These are phyloP conservation scores for Paracyclopina nana DNA, from an alignment of 1,140 invertebrate genomes.

Conservation along the genomic window DNA sequence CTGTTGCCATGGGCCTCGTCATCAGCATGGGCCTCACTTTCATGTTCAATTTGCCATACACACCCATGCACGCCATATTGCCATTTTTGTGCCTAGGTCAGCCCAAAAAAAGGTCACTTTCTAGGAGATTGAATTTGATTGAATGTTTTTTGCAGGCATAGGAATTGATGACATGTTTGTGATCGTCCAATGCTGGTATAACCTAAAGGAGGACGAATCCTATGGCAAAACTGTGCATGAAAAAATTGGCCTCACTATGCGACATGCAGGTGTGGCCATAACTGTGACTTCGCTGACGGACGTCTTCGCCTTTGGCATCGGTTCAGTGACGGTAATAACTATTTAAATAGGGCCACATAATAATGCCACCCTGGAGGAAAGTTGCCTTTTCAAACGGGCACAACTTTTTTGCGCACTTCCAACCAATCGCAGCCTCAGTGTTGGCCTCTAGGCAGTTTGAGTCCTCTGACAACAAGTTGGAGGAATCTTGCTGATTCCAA, in stretches of 20 bases:
- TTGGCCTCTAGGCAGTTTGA: no score
- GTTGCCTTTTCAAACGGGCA: no score
- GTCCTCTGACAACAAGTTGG: no score
- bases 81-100: constrained; percentile 29
- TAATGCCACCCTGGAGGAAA: no score
- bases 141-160: constrained; percentile 21
- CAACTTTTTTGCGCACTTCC: no score
- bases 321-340: constrained; percentile 17
- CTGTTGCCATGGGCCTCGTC: neutral
- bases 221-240: constrained; percentile 15
- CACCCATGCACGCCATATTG: constrained; percentile 1
- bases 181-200: constrained; percentile 21
- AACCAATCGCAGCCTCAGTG: no score
- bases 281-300: constrained; percentile 31
- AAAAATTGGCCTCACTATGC: constrained; percentile 28
- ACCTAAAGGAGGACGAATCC: constrained; percentile 2
- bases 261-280: constrained; percentile 29
- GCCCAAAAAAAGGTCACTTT: neutral
- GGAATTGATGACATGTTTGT: constrained; percentile 30
- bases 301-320: constrained; percentile 28
- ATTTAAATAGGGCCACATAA: no score
- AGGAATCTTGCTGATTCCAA: no score
- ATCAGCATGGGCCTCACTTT: neutral
- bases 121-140: no score
- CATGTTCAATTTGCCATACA: neutral